Evolutionary conservation across 2,888 invertebrate species (phyloP).

Genomic region (Chymomyza caudatula): DNA sequence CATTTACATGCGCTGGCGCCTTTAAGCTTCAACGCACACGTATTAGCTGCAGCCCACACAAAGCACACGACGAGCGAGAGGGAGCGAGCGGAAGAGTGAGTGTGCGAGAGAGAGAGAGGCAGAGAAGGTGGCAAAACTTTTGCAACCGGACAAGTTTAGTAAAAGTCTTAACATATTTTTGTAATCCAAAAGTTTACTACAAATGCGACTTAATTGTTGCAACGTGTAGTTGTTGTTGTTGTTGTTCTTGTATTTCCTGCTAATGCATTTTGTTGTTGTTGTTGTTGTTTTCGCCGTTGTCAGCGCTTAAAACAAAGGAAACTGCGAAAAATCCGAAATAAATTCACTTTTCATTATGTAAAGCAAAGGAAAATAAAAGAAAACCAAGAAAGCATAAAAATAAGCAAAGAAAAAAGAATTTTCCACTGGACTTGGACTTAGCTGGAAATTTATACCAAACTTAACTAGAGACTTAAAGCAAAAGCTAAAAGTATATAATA

Average conservation of each 20-base stretch:
- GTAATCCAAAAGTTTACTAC: slow-evolving; percentile 67
- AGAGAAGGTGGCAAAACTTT: slow-evolving; percentile 38
- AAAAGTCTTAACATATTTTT: slow-evolving; percentile 72
- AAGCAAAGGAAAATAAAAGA: not conserved
- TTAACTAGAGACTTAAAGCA: not conserved
- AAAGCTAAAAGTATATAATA: not conserved
- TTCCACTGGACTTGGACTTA: not conserved
- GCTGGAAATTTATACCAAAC: not conserved
- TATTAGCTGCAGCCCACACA: slow-evolving; percentile 21
- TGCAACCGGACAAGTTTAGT: slow-evolving; percentile 64
- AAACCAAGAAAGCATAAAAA: not conserved
- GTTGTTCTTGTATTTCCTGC: not conserved
- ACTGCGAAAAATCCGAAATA: slow-evolving; percentile 4
- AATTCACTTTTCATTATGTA: slow-evolving; percentile 41
- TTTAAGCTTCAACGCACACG: slow-evolving; percentile 4
- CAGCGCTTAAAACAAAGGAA: slow-evolving; percentile 22
- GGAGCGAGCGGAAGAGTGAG: not conserved
- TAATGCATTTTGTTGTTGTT: slow-evolving; percentile 5
- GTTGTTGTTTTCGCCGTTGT: slow-evolving; percentile 5
- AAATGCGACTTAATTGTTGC: slow-evolving; percentile 70
- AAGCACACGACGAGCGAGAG: no score
- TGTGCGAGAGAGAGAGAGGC: not conserved
- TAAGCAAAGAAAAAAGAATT: not conserved
- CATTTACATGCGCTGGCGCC: slow-evolving; percentile 12
- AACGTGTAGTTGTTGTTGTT: slow-evolving; percentile 40